A percentile compares a stretch with the other conserved stretches of the same genome.
Evolutionary conservation across 2,888 invertebrate genomes (phyloP).

Genomic region (Mesorhabditis spiculigera): DNA sequence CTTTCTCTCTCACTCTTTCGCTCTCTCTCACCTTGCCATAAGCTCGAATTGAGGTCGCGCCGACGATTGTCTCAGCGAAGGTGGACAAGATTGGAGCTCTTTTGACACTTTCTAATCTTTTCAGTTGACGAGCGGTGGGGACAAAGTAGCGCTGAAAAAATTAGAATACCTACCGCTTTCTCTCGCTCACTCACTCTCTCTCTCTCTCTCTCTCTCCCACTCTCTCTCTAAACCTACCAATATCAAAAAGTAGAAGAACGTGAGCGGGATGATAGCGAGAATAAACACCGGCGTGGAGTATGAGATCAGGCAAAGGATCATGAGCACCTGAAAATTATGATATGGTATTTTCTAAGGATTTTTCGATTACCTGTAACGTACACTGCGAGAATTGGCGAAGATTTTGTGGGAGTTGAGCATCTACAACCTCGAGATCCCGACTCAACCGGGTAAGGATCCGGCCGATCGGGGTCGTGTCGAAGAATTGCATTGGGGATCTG

Average conservation of each 20-base stretch:
- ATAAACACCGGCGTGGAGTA: slow-evolving; percentile 39
- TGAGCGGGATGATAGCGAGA: slow-evolving; percentile 34
- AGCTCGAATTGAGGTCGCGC: slow-evolving; percentile 57
- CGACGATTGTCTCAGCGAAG: slow-evolving; percentile 86
- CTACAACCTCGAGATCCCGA: slow-evolving; percentile 47
- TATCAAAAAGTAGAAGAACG: slow-evolving; percentile 36
- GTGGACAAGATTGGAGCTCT: slow-evolving; percentile 93
- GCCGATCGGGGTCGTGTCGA: slow-evolving; percentile 59
- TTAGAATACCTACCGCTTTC: too few relatives aligned
- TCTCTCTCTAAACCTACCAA: slow-evolving; percentile 26
- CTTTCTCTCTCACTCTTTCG: not conserved
- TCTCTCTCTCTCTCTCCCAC: not conserved
- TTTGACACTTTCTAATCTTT: slow-evolving; percentile 85
- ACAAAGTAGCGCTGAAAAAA: slow-evolving; percentile 81
- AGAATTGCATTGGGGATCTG: slow-evolving; percentile 56
- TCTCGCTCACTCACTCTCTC: not conserved
- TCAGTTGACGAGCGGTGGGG: slow-evolving; percentile 84
- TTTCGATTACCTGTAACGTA: slow-evolving; percentile 16
- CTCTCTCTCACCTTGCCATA: slow-evolving; percentile 30
- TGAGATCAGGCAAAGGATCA: slow-evolving; percentile 30
- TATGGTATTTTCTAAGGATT: not conserved
- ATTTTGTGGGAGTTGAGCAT: slow-evolving; percentile 32
- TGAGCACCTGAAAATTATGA: slow-evolving; percentile 15
- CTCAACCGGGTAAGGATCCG: slow-evolving; percentile 51
- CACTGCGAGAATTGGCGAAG: slow-evolving; percentile 33